A percentile compares a stretch with the other conserved stretches of the same genome.
Evolutionary conservation across 2,797 vertebrate genomes (phyloP).

Genomic region (Sebastes itinus): DNA sequence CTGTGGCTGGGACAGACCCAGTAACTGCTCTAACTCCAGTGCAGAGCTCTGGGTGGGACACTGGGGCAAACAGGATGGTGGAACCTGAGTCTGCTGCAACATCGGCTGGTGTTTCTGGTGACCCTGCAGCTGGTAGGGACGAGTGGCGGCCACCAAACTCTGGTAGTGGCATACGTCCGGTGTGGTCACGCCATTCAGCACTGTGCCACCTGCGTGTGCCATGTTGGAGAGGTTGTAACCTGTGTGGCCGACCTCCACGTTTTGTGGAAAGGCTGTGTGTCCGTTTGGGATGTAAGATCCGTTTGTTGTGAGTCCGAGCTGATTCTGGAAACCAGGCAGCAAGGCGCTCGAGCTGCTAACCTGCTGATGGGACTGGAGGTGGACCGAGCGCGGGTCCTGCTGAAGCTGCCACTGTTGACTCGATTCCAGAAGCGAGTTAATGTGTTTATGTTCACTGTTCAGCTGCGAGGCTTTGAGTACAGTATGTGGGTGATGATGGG

Average conservation of each 20-base stretch:
- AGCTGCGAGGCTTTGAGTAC: background rate
- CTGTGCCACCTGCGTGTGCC: background rate
- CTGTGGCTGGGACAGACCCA: conserved; percentile 58
- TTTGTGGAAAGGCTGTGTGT: conserved; percentile 4
- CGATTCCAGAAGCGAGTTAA: background rate
- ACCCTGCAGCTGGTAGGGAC: conserved; percentile 9
- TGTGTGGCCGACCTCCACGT: background rate
- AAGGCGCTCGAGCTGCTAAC: background rate
- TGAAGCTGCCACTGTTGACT: conserved; percentile 53
- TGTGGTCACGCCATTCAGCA: conserved; percentile 3
- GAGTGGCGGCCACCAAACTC: conserved; percentile 9
- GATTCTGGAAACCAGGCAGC: conserved; percentile 39
- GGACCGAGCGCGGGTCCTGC: conserved; percentile 21
- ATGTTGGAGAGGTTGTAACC: conserved; percentile 33
- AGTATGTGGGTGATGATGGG: conserved; percentile 11
- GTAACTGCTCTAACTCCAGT: conserved; percentile 64
- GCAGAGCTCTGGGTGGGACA: conserved; percentile 54
- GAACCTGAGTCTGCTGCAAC: conserved; percentile 4
- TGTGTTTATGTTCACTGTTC: conserved; percentile 25
- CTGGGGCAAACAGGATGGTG: conserved; percentile 35
- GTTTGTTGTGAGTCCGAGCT: background rate
- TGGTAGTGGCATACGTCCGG: conserved; percentile 43
- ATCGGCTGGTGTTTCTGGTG: conserved; percentile 34
- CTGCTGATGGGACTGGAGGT: background rate
- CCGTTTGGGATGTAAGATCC: conserved; percentile 44